These are phyloP conservation scores for Calliphora vomitoria DNA, from an alignment of 2,888 invertebrate genomes.

Conservation along the genomic window DNA sequence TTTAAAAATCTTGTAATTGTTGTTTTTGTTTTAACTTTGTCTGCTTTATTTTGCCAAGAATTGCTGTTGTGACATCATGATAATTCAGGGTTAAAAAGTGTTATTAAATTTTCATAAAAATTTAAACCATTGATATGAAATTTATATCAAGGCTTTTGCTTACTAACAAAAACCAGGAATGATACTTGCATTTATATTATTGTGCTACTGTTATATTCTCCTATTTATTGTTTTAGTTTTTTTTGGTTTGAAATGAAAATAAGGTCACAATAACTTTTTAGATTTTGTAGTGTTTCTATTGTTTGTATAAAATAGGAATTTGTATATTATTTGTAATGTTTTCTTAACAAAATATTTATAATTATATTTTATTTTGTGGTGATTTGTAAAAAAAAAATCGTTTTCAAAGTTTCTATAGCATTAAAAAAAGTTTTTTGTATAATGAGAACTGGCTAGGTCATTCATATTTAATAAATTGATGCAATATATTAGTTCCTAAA, in stretches of 20 bases:
- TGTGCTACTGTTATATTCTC: not conserved
- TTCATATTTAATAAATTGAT: too few species aligned
- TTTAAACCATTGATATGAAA: conserved; percentile 47
- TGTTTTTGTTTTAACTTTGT: conserved; percentile 30
- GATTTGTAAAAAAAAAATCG: too few species aligned
- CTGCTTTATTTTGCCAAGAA: conserved; percentile 31
- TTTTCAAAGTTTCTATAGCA: too few species aligned
- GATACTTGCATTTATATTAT: conserved; percentile 3
- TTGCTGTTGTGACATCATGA: conserved; percentile 39
- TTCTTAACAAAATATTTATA: not conserved
- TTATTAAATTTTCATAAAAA: conserved; percentile 56
- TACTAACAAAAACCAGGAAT: not conserved
- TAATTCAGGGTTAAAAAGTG: conserved; percentile 60
- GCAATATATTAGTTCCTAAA: too few species aligned
- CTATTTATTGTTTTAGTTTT: conserved; percentile 5
- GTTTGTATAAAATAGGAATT: too few species aligned
- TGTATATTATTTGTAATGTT: not conserved
- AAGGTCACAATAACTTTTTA: not conserved
- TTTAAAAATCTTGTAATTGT: not conserved
- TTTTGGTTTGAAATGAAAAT: not conserved
- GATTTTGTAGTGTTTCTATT: too few species aligned
- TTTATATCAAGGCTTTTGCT: conserved; percentile 46
- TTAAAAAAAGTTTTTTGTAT: too few species aligned
- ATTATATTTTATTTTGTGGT: too few species aligned
- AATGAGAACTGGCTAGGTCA: too few species aligned